Percentiles rank a stretch among this genome's conserved stretches.
phyloP scores from a whole-genome alignment of 2,797 vertebrate species.

The Sternotherus odoratus region DNA sequence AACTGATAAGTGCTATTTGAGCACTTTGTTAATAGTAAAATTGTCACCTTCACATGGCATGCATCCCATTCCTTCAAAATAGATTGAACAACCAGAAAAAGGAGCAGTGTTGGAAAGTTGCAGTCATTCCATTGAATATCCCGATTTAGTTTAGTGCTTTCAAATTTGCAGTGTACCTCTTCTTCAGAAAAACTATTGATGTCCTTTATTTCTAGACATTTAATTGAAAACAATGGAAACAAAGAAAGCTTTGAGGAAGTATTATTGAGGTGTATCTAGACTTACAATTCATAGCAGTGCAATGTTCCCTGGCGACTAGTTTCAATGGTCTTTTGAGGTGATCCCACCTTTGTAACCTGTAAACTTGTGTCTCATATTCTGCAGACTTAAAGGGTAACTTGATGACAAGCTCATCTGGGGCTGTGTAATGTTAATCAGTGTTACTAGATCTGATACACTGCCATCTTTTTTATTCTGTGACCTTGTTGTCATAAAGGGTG shows the following conservation, averaged over 20 bases:
- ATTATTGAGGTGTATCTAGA: not conserved
- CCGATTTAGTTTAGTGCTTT: not conserved
- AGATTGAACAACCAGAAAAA: not conserved
- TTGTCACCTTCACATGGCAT: not conserved
- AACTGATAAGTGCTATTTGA: too few relatives aligned
- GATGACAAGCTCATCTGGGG: slow-evolving; percentile 8
- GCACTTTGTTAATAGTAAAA: not conserved
- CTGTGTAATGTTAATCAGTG: slow-evolving; percentile 46
- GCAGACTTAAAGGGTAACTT: slow-evolving; percentile 42
- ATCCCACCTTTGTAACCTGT: not conserved
- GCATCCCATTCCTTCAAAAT: not conserved
- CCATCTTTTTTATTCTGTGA: slow-evolving; percentile 55
- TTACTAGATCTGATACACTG: slow-evolving; percentile 50
- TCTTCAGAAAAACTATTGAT: not conserved
- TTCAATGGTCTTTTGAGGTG: not conserved
- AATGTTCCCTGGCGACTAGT: not conserved
- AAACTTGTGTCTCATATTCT: not conserved
- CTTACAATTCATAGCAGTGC: not conserved
- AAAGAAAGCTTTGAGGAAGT: not conserved
- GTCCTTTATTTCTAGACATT: not conserved
- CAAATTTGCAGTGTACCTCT: not conserved
- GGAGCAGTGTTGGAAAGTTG: not conserved
- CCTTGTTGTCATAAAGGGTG: slow-evolving; percentile 62
- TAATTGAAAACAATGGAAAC: not conserved
- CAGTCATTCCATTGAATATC: not conserved